Conservation (phyloP, 2,888 invertebrate genomes). For the Troides oblongomaculatus region DNA sequence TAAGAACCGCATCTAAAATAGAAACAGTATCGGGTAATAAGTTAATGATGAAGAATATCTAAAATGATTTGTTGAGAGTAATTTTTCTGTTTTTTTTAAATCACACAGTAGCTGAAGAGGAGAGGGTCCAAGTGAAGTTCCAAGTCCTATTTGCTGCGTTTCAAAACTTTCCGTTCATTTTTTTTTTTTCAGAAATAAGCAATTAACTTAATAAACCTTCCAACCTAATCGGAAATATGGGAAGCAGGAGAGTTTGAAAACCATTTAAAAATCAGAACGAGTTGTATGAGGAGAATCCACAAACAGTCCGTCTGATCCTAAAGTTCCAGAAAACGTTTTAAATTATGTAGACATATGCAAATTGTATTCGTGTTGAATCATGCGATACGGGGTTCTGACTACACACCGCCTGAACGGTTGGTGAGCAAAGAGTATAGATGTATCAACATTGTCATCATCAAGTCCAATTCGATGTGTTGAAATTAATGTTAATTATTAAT, state of each 20-base stretch:
- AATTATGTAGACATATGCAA: slow-evolving; percentile 50
- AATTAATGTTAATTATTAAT: too few relatives aligned
- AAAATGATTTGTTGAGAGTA: too few relatives aligned
- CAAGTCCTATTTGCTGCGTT: too few relatives aligned
- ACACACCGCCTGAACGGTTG: slow-evolving; percentile 32
- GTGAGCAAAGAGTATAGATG: not conserved
- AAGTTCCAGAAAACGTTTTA: slow-evolving; percentile 41
- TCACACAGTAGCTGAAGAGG: too few relatives aligned
- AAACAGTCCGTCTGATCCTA: slow-evolving; percentile 30
- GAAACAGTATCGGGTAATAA: too few relatives aligned
- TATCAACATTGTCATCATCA: too few relatives aligned
- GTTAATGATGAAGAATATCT: too few relatives aligned
- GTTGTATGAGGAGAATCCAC: slow-evolving; percentile 23
- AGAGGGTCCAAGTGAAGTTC: too few relatives aligned
- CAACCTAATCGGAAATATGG: not conserved
- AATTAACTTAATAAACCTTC: not conserved
- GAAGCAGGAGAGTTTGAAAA: slow-evolving; percentile 1
- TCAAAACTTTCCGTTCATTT: not conserved
- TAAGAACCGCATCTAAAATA: too few relatives aligned
- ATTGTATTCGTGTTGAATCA: slow-evolving; percentile 43
- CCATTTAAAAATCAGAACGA: not conserved
- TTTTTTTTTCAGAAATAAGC: too few relatives aligned
- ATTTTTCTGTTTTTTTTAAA: too few relatives aligned
- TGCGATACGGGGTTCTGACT: slow-evolving; percentile 36
- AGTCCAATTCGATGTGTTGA: too few relatives aligned